Evolutionary conservation across 2,888 invertebrate genomes (phyloP), one percentile per base, ranked within the genome.

Genomic region (Apodemia zela): DNA sequence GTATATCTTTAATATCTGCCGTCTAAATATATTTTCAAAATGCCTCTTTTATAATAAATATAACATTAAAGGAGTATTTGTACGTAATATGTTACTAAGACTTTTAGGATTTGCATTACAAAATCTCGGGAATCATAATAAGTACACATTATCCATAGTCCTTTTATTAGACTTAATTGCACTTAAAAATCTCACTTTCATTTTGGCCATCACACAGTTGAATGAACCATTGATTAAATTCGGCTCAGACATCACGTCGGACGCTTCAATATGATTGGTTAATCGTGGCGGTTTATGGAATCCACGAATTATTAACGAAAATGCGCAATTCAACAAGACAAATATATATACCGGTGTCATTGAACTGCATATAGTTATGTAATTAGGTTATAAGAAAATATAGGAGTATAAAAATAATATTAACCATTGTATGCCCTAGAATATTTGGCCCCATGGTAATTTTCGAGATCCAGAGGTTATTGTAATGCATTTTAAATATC

Each of bases 371-470:
- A 6, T 38, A 13, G 13, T 38, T 15, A n/a, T 42, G 0, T 21
- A 54, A 25, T 54, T 25, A 54, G 54, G 54, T 25, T 54, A 11
- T 25, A 54, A 54, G 21, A 54, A 54, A 38, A 60, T n/a, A 63
- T 47, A 58, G n/a, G 47, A 63, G 47, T 59, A 47, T 25, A 62
- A 45, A 58, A 59, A 63, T 17, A 63, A 58, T 33, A 47, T 47
- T 33, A 59, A 63, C 45, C 17, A 42, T 42, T 33, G 42, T 59
- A 59, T 45, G 17, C 33, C 57, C 47, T 63, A 63, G 29, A 47
- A 18, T 47, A 59, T 58, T 63, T 63, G 47, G 62, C 62, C 62
- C 62, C 62, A 59, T 59, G 5, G 25, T 54, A 45, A 63, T 63
- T 63, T 63, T 35, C 57, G 62, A 63, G 47, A 59, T 63, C 62